Conservation (phyloP, 2,797 vertebrate genomes). For the Ammospiza maritima region DNA sequence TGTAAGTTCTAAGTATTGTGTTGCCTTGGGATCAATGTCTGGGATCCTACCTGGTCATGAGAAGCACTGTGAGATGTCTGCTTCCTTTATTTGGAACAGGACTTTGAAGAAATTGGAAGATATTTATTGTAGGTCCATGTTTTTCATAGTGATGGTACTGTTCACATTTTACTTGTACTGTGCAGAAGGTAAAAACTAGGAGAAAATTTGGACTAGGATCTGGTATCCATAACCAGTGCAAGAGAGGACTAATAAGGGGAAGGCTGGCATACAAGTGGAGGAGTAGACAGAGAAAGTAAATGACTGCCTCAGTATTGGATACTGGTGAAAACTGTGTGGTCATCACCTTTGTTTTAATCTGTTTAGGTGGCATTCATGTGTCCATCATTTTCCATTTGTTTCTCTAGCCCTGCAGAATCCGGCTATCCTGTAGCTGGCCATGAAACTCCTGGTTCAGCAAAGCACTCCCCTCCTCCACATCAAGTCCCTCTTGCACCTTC, state of each 20-base stretch:
- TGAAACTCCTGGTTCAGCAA: not conserved
- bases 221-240: not conserved
- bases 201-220: not conserved
- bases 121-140: not conserved
- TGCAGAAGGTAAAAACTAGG: not conserved
- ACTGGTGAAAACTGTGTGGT: not conserved
- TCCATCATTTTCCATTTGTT: not conserved
- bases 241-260: not conserved
- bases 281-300: not conserved
- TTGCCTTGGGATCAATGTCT: not conserved
- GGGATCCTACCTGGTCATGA: not conserved
- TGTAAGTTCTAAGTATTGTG: not conserved
- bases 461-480: not conserved
- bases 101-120: not conserved
- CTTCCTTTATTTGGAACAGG: not conserved
- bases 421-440: not conserved
- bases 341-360: not conserved
- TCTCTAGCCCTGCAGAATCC: not conserved
- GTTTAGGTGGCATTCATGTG: not conserved
- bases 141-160: not conserved
- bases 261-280: not conserved
- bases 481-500: not conserved
- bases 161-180: not conserved
- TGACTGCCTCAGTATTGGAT: not conserved
- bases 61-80: not conserved